These are phyloP conservation scores for Sardina pilchardus DNA, from an alignment of 2,113 vertebrate genomes.

Conservation along the genomic window DNA sequence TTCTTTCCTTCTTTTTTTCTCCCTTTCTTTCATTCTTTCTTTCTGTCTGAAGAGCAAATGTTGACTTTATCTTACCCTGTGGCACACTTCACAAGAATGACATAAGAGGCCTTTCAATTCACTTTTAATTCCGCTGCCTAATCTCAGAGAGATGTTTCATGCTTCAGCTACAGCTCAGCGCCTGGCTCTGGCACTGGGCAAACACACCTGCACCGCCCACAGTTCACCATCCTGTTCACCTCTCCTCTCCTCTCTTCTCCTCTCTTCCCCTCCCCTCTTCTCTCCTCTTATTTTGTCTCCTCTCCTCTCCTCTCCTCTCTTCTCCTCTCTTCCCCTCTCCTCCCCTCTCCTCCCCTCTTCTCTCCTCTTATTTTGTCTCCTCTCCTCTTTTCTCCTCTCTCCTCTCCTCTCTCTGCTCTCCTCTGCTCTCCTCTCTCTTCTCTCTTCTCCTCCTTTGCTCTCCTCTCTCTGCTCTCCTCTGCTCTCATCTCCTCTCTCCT, in stretches of 20 bases:
- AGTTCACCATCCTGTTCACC: background rate
- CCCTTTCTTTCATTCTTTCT: background rate
- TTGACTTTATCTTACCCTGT: background rate
- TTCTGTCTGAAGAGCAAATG: background rate
- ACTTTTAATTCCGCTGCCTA: background rate
- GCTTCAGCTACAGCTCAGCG: background rate
- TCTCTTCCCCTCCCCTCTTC: background rate
- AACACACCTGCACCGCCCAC: background rate
- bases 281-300: background rate
- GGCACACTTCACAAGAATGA: background rate
- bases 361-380: no score
- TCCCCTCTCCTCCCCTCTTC: background rate
- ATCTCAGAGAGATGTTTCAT: background rate
- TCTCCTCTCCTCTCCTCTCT: background rate
- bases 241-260: background rate
- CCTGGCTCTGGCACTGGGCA: background rate
- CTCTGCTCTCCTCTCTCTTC: no score
- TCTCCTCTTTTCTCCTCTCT: no score
- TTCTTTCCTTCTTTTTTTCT: background rate
- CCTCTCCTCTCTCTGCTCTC: background rate
- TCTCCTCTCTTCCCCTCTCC: background rate
- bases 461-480: no score
- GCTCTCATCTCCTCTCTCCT: background rate
- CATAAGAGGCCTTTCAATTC: background rate
- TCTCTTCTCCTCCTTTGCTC: no score